Percentiles rank a stretch among this genome's conserved stretches.
phyloP scores from a whole-genome alignment of 1,140 invertebrate genomes.

The Heliconius himera region DNA sequence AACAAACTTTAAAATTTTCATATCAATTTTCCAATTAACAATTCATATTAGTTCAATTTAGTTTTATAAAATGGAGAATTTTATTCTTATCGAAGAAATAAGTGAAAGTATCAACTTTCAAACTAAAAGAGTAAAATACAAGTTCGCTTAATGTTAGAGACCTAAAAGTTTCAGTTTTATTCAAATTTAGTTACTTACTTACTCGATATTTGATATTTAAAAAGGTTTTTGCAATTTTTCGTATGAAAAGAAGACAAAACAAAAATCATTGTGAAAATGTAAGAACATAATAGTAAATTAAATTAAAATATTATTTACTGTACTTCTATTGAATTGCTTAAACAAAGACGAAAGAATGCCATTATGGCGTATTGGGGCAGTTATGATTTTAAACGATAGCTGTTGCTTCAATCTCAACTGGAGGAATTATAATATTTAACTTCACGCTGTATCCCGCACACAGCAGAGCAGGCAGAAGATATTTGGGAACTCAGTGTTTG shows the following conservation, averaged over 20 bases:
- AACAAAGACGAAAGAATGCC: too few relatives aligned
- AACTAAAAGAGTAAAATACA: conserved; percentile 9
- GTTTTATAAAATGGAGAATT: not conserved
- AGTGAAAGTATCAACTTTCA: conserved; percentile 5
- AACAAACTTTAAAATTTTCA: too few relatives aligned
- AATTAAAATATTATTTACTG: too few relatives aligned
- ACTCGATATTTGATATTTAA: conserved; percentile 5
- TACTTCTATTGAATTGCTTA: too few relatives aligned
- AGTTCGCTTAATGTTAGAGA: not conserved
- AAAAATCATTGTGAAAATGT: too few relatives aligned
- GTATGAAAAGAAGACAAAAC: not conserved
- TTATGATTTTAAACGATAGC: too few relatives aligned
- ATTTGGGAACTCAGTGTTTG: too few relatives aligned
- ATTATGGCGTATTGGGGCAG: too few relatives aligned
- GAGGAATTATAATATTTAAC: not conserved
- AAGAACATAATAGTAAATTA: too few relatives aligned
- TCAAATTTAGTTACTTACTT: conserved; percentile 14
- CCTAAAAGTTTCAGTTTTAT: conserved; percentile 1
- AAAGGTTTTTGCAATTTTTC: not conserved
- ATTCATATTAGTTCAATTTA: not conserved
- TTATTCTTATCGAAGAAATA: not conserved
- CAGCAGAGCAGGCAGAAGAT: not conserved
- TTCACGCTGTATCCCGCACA: not conserved
- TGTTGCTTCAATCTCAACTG: too few relatives aligned
- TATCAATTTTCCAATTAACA: not conserved